Base-by-base conservation (phyloP, 2,797 vertebrate species). In the Scomberomorus guttatus region DNA sequence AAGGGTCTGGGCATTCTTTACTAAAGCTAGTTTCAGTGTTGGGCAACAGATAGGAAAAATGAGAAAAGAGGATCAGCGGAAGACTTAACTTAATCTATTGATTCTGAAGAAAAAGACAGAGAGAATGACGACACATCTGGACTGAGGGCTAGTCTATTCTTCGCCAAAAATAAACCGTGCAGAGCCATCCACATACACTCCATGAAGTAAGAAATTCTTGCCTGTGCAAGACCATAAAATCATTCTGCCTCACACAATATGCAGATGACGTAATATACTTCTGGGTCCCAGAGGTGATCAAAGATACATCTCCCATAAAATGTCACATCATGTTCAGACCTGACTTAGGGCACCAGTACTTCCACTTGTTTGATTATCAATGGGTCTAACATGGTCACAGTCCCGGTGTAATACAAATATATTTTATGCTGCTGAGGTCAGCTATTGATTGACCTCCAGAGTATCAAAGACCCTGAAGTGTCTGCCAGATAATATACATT, bases 371-470 rank as follows among this genome's bases (percentile, higher is more conserved):
- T 27, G 27, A 77, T 72, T 34, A 72, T 72, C 56, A 75, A 7
- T 25, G 42, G 5, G 25, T 54, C 25, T 27, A 57, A 57, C 48
- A 18, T 25, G 20, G 59, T 54, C 42, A 57, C 50, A 62, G 62
- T 74, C 48, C 48, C 68, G 58, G 25, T 63, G 62, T 57, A 27
- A 29, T 39, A 24, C 51, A 65, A 18, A 70, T 13, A 65, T 52
- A 55, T 61, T 57, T 39, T 27, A 65, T 46, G 60, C 39, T 57
- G 39, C 42, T 0, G 10, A 32, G 63, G 61, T 77, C 76, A 75
- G 39, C 51, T 79, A 79, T 64, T 78, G 80, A 84, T 80, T 84
- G 65, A 90, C 76, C 82, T 69, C 52, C 42, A 48, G 32, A 62
- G 61, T 71, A 66, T 84, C 66, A 79, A 72, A 83, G 74, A 84